Evolutionary conservation across 92 coral and sea anemone species (phyloP).

Genomic region (Meandrina meandrites): DNA sequence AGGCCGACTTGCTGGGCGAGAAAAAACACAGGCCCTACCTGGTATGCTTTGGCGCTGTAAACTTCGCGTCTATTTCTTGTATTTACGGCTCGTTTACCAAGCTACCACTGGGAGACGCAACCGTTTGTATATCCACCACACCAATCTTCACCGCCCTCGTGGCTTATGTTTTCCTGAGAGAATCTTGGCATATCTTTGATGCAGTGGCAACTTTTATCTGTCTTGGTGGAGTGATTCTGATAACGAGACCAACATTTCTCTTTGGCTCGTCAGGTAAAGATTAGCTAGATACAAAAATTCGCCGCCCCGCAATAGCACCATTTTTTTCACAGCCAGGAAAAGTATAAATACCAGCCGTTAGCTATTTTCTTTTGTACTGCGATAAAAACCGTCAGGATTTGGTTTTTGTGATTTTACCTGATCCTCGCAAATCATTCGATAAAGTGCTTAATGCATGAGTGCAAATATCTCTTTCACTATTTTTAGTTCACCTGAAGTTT

Average conservation of each 20-base stretch:
- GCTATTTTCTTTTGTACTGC: no score
- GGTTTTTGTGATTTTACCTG: background rate
- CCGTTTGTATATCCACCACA: slow-evolving; percentile 80
- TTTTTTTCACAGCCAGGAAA: background rate
- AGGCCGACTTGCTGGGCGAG: slow-evolving; percentile 72
- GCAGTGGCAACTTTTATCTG: slow-evolving; percentile 74
- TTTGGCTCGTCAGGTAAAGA: slow-evolving; percentile 74
- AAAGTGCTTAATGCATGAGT: background rate
- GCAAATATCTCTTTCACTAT: background rate
- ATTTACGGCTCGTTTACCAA: slow-evolving; percentile 82
- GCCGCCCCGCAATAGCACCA: background rate
- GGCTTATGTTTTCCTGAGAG: slow-evolving; percentile 76
- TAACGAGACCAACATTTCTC: slow-evolving; percentile 77
- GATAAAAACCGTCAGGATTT: background rate
- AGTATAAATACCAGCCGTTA: background rate
- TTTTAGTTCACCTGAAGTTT: no score
- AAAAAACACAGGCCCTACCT: slow-evolving; percentile 69
- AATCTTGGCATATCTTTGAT: slow-evolving; percentile 78
- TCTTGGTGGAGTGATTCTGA: slow-evolving; percentile 69
- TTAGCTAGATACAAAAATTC: background rate
- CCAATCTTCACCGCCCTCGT: slow-evolving; percentile 79
- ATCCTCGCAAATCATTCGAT: background rate
- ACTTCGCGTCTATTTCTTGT: slow-evolving; percentile 77
- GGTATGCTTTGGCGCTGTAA: slow-evolving; percentile 66
- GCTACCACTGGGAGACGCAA: slow-evolving; percentile 84